Evolutionary conservation across 2,888 invertebrate species (phyloP).

Genomic region (Anoplius nigerrimus): DNA sequence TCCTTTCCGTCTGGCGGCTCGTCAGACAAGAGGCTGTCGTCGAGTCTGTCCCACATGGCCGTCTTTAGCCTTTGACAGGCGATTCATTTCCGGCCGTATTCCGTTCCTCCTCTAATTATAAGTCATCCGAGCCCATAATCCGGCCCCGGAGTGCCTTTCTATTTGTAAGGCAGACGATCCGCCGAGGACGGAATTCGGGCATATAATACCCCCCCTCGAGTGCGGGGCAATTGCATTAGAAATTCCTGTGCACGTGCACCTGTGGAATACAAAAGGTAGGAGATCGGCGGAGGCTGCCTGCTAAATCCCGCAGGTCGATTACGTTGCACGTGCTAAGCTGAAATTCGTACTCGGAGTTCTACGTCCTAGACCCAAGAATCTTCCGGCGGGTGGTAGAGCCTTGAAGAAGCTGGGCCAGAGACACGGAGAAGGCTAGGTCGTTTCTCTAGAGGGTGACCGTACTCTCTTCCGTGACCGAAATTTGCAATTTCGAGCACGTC

Average conservation of each 20-base stretch:
- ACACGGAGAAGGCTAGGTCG: neutral
- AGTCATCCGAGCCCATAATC: neutral
- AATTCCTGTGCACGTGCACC: constrained; percentile 2
- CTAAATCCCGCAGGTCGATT: constrained; percentile 4
- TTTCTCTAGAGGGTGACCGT: too few species aligned
- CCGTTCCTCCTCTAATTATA: neutral
- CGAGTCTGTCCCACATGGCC: neutral
- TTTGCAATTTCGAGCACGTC: too few species aligned
- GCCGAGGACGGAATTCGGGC: neutral
- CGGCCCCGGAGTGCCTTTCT: neutral
- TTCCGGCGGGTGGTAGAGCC: neutral
- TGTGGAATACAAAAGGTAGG: constrained; percentile 8
- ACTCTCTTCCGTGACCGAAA: too few species aligned
- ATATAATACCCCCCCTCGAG: neutral
- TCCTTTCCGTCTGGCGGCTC: neutral
- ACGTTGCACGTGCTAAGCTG: constrained; percentile 1
- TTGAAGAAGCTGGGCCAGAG: neutral
- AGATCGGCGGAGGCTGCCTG: neutral
- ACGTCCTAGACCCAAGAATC: neutral
- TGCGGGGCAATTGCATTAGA: neutral
- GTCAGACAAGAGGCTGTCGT: neutral
- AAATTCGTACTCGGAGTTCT: neutral
- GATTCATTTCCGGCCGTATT: neutral
- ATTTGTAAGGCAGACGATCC: constrained; percentile 5
- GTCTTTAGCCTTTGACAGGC: neutral